Percentiles rank a stretch among this genome's conserved stretches.
These are phyloP conservation scores for Chrysotoxum bicinctum DNA, from an alignment of 2,888 invertebrate species.

Conservation along the genomic window DNA sequence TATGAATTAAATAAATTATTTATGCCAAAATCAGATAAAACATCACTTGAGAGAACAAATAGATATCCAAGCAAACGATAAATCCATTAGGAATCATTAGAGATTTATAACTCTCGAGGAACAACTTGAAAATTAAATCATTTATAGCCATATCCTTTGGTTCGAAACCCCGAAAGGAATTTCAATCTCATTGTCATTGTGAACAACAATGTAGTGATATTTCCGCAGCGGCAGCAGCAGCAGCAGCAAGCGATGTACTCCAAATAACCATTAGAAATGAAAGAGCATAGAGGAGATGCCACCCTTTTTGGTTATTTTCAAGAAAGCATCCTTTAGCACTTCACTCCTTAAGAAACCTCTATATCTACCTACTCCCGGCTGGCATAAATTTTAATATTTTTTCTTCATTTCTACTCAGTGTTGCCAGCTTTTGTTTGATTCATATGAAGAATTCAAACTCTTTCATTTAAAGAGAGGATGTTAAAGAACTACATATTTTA, in stretches of 20 bases:
- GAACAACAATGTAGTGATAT: slow-evolving; percentile 20
- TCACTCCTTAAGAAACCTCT: not conserved
- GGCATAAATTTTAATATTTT: slow-evolving; percentile 28
- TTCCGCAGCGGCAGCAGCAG: not conserved
- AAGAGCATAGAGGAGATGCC: slow-evolving; percentile 12
- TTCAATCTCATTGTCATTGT: slow-evolving; percentile 1
- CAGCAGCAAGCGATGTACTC: slow-evolving; percentile 1
- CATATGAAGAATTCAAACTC: too few species aligned
- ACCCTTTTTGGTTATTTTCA: slow-evolving; percentile 4
- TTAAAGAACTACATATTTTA: too few species aligned
- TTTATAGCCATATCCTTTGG: slow-evolving; percentile 8
- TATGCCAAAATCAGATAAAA: slow-evolving; percentile 5
- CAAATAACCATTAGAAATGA: slow-evolving; percentile 42
- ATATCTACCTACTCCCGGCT: not conserved
- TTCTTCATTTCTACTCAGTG: not conserved
- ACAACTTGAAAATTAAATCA: slow-evolving; percentile 41
- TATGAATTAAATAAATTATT: slow-evolving; percentile 33
- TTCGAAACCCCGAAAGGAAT: slow-evolving; percentile 9
- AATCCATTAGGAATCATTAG: slow-evolving; percentile 27
- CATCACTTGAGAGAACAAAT: slow-evolving; percentile 9
- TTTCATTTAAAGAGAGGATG: too few species aligned
- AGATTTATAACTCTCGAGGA: slow-evolving; percentile 25
- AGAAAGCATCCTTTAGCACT: slow-evolving; percentile 26
- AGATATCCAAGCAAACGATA: slow-evolving; percentile 34
- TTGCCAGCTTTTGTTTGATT: not conserved